These are phyloP conservation scores for Seira sanloemensis DNA, from an alignment of 2,888 invertebrate species.

Conservation along the genomic window DNA sequence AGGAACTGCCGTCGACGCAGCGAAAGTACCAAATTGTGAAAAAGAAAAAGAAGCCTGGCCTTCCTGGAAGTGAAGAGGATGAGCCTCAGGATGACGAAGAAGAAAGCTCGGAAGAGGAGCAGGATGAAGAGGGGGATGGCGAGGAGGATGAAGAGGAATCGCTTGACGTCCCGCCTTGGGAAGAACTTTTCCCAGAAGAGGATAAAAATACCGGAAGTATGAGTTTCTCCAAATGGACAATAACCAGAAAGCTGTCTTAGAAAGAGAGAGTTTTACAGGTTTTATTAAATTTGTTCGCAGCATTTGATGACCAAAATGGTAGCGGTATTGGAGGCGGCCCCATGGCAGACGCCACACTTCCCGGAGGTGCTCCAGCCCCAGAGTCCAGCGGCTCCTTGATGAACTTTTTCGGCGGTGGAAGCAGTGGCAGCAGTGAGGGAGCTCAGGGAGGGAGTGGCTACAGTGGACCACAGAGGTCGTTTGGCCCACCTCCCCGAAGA, in stretches of 20 bases:
- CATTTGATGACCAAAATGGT: slow-evolving; percentile 21
- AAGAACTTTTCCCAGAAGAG: slow-evolving; percentile 48
- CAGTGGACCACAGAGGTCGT: slow-evolving; percentile 31
- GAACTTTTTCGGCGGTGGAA: slow-evolving; percentile 26
- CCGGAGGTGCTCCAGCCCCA: slow-evolving; percentile 35
- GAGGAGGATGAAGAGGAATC: slow-evolving; percentile 33
- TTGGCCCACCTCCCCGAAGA: slow-evolving; percentile 24
- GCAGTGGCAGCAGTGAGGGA: not conserved
- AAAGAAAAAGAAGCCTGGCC: slow-evolving; percentile 27
- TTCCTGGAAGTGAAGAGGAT: slow-evolving; percentile 39
- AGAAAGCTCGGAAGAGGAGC: no score
- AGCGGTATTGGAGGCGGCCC: not conserved
- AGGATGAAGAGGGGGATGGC: slow-evolving; percentile 42
- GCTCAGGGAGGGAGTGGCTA: not conserved
- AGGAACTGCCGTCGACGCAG: not conserved
- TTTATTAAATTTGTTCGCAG: no score
- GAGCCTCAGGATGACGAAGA: slow-evolving; percentile 37
- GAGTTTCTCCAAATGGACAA: not conserved
- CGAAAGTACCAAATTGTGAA: slow-evolving; percentile 38
- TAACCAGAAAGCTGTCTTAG: not conserved
- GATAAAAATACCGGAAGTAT: slow-evolving; percentile 54
- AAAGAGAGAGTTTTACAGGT: not conserved
- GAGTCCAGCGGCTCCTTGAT: slow-evolving; percentile 12
- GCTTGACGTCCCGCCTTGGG: slow-evolving; percentile 52
- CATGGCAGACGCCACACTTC: not conserved